phyloP scores from a whole-genome alignment of 2,113 vertebrate species.

The Perccottus glenii region DNA sequence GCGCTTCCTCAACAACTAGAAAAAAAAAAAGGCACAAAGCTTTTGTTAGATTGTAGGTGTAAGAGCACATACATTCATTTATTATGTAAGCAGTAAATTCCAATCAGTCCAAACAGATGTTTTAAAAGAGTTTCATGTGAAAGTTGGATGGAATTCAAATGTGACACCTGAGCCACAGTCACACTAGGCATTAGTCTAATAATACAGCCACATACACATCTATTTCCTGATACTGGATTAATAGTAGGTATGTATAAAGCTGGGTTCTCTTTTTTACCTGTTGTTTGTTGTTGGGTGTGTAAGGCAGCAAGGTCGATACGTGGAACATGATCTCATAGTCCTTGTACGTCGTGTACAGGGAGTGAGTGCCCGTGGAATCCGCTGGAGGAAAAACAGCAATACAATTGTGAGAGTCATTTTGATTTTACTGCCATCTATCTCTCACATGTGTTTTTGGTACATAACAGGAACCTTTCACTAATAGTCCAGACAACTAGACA shows the following conservation, averaged over 20 bases:
- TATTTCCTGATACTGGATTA: slow-evolving; percentile 3
- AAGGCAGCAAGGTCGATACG: slow-evolving; percentile 93
- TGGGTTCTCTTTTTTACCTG: slow-evolving; percentile 80
- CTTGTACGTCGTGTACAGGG: slow-evolving; percentile 93
- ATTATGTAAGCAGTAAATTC: neutral
- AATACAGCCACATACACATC: neutral
- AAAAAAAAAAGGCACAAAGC: slow-evolving; percentile 12
- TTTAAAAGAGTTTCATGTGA: neutral
- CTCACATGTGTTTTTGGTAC: slow-evolving; percentile 14
- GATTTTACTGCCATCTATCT: slow-evolving; percentile 34
- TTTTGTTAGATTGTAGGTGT: neutral
- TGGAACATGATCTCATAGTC: slow-evolving; percentile 99
- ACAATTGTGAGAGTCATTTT: slow-evolving; percentile 21
- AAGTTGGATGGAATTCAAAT: slow-evolving; percentile 8
- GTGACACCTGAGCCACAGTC: slow-evolving; percentile 4
- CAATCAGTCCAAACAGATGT: neutral
- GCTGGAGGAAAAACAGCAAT: slow-evolving; percentile 76
- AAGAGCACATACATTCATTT: slow-evolving; percentile 10
- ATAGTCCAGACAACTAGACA: slow-evolving; percentile 39
- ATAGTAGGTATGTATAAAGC: neutral
- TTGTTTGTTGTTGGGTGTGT: slow-evolving; percentile 97
- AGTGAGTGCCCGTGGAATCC: slow-evolving; percentile 95
- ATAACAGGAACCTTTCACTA: slow-evolving; percentile 33
- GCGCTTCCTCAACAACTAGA: slow-evolving; percentile 90
- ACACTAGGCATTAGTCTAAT: neutral